Base-by-base conservation (phyloP, 2,113 vertebrate species). In the Callipepla squamata region DNA sequence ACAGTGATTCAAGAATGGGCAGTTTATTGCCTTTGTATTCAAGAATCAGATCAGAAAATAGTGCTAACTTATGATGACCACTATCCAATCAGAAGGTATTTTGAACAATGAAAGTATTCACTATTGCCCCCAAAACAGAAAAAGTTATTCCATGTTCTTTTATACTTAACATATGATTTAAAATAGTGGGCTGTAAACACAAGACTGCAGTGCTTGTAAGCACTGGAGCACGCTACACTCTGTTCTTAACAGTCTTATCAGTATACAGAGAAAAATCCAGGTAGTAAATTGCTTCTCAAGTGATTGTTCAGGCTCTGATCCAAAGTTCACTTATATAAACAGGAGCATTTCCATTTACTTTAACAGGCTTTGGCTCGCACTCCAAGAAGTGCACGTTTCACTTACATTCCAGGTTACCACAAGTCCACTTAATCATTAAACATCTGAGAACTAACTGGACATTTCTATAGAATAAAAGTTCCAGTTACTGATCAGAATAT, bases 241-340 rank as follows among this genome's bases (percentile, higher is more conserved):
- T 68, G 51, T 55, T 95, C 89, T 87, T 48, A 88, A 57, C 38
- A 86, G 42, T 9, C 19, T 58, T 69, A 48, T 68, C 69, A 47
- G 55, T 1, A 40, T 2, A 63, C 21, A 66, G 59, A 50, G 34
- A 11, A 62, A 88, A 79, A 70, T 8, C 1, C 72, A 90, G 72
- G 76, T 70, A 94, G 61, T 50, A 95, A 95, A 94, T 55, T 91
- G 63, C 51, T 65, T 89, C 89, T 94, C 93, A 89, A 85, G 79
- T 95, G 87, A 89, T 88, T 83, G 73, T 86, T 59, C 90, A 95
- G 89, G 95, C 87, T 92, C 38, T 78, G 76, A 57, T 94, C 89
- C 95, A 96, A 90, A 89, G 61, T 36, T 30, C 55, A 68, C 79
- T 80, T 74, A 78, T 26, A 90, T 61, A 82, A 93, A 92, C 45